Conservation (phyloP, 2,888 invertebrate species). For the Drosophila rubida region DNA sequence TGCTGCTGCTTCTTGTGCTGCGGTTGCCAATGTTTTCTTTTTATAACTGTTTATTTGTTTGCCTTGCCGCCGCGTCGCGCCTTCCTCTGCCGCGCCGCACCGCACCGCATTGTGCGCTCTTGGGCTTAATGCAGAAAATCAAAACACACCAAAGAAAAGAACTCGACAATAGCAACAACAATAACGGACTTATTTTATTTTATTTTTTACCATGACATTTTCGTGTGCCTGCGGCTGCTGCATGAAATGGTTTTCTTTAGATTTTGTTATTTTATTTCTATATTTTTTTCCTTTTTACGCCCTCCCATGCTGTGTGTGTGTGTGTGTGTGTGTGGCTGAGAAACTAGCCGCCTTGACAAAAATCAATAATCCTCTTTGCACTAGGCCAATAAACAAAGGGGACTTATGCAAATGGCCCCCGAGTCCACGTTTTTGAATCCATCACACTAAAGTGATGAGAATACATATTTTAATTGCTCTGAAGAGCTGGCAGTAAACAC, state of each 20-base stretch:
- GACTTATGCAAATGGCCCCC: slow-evolving; percentile 53
- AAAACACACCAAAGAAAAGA: slow-evolving; percentile 20
- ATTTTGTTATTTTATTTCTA: slow-evolving; percentile 24
- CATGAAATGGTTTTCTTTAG: slow-evolving; percentile 45
- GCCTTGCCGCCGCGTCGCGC: slow-evolving; percentile 28
- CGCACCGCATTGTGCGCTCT: slow-evolving; percentile 3
- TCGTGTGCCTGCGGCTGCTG: slow-evolving; percentile 53
- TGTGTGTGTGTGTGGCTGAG: slow-evolving; percentile 7
- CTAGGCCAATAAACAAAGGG: slow-evolving; percentile 56
- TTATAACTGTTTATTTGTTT: slow-evolving; percentile 59
- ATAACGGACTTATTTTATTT: slow-evolving; percentile 40
- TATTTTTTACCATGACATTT: slow-evolving; percentile 55
- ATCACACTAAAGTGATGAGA: slow-evolving; percentile 29
- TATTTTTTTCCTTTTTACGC: slow-evolving; percentile 11
- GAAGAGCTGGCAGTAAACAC: slow-evolving; percentile 37
- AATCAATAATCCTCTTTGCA: slow-evolving; percentile 77
- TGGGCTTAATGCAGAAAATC: slow-evolving; percentile 58
- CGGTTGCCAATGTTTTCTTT: slow-evolving; percentile 39
- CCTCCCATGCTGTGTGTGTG: slow-evolving; percentile 10
- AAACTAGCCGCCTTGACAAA: slow-evolving; percentile 51
- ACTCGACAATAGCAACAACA: slow-evolving; percentile 11
- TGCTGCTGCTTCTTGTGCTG: slow-evolving; percentile 18
- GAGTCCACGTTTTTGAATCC: slow-evolving; percentile 11
- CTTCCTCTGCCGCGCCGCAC: slow-evolving; percentile 44
- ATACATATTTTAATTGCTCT: slow-evolving; percentile 69